These are phyloP conservation scores for Diloba caeruleocephala DNA, from an alignment of 2,888 invertebrate species.

Conservation along the genomic window DNA sequence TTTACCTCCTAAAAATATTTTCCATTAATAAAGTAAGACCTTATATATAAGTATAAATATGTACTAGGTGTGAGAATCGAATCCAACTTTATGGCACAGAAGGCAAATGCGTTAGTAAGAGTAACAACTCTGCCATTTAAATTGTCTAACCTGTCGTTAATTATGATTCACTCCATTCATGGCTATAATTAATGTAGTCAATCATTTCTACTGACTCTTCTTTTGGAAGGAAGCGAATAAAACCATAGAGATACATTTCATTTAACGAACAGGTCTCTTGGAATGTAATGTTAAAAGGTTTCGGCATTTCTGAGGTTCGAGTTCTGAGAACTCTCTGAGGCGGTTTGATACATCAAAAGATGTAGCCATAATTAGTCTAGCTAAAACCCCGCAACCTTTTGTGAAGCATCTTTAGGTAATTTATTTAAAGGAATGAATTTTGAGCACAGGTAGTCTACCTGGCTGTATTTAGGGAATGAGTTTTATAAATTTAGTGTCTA, in stretches of 20 bases:
- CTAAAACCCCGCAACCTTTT: background rate
- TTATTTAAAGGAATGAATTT: constrained; percentile 5
- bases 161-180: too few relatives aligned
- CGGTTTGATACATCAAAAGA: constrained; percentile 15
- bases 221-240: background rate
- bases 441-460: background rate
- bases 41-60: too few relatives aligned
- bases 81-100: too few relatives aligned
- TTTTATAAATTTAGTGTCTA: too few relatives aligned
- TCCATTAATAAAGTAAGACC: too few relatives aligned
- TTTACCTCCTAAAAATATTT: too few relatives aligned
- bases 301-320: constrained; percentile 19
- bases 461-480: background rate
- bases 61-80: too few relatives aligned
- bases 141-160: too few relatives aligned
- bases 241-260: background rate
- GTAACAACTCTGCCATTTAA: too few relatives aligned
- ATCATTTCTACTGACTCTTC: too few relatives aligned
- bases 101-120: too few relatives aligned
- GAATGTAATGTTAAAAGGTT: constrained; percentile 31
- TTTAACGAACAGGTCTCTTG: constrained; percentile 3
- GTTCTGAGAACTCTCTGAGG: constrained; percentile 7
- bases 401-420: background rate
- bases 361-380: constrained; percentile 9
- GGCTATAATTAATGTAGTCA: too few relatives aligned